Conservation (phyloP, 1,140 invertebrate genomes). For the Probaryconus sp. region DNA sequence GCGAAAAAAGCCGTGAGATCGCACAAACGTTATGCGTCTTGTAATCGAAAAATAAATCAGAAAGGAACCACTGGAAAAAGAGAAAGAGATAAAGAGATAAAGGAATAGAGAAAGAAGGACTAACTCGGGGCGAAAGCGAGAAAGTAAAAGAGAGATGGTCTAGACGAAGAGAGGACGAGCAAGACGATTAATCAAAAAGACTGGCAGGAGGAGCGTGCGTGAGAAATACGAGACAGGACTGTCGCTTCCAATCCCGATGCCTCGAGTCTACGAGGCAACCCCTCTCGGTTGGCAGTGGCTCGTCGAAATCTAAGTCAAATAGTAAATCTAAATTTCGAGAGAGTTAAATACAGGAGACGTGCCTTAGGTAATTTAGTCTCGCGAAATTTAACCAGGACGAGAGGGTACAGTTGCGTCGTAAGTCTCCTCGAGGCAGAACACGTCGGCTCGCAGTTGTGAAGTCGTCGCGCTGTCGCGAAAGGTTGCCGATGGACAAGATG, state of each 20-base stretch:
- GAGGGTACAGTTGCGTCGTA: constrained; percentile 41
- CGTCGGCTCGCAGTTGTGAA: constrained; percentile 27
- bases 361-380: constrained; percentile 47
- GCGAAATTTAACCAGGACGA: constrained; percentile 49
- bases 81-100: no score
- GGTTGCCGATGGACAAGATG: constrained; percentile 41
- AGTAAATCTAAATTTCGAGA: constrained; percentile 54
- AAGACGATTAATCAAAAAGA: constrained; percentile 72
- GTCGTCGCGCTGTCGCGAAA: constrained; percentile 38
- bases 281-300: constrained; percentile 39
- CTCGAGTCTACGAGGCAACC: constrained; percentile 30
- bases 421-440: constrained; percentile 41
- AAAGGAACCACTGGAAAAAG: constrained; percentile 24
- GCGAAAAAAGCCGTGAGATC: constrained; percentile 35
- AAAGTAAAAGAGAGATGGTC: constrained; percentile 1
- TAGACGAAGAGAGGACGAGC: constrained; percentile 18
- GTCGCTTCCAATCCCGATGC: constrained; percentile 59
- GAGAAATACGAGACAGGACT: constrained; percentile 71
- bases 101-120: no score
- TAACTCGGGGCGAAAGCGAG: constrained; percentile 19
- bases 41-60: constrained; percentile 43
- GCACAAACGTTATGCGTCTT: constrained; percentile 2
- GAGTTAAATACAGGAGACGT: constrained; percentile 6
- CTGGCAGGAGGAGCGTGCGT: constrained; percentile 67
- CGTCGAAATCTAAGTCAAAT: constrained; percentile 52